These are phyloP conservation scores for Prionailurus bengalensis DNA, from an alignment of 2,113 vertebrate genomes.

Conservation along the genomic window DNA sequence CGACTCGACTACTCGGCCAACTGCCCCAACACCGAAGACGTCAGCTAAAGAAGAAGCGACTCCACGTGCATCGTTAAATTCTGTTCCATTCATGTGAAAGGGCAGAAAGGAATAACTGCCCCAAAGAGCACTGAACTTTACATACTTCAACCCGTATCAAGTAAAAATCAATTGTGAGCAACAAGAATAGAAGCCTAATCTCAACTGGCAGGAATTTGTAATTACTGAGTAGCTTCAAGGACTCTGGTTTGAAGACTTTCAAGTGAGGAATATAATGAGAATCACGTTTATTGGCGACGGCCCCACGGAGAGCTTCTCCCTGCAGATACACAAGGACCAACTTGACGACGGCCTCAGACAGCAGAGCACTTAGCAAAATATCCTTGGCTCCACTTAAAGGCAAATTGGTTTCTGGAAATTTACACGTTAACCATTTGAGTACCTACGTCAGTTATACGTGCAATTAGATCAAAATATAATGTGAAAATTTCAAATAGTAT, in stretches of 20 bases:
- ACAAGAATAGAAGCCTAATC: constrained; percentile 61
- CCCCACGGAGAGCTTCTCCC: not conserved
- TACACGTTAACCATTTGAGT: not conserved
- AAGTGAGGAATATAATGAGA: not conserved
- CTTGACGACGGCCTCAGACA: not conserved
- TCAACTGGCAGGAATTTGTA: constrained; percentile 39
- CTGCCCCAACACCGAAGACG: not conserved
- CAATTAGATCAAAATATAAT: not conserved
- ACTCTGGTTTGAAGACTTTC: constrained; percentile 19
- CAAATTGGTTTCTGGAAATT: not conserved
- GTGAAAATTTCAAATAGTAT: not conserved
- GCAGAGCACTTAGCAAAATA: not conserved
- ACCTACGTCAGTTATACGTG: not conserved
- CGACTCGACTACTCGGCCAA: not conserved
- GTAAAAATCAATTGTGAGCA: constrained; percentile 56
- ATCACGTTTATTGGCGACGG: not conserved
- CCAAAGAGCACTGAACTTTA: constrained; percentile 51
- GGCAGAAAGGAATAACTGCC: not conserved
- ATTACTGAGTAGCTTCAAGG: constrained; percentile 41
- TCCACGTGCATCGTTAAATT: not conserved
- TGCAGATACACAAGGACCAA: not conserved
- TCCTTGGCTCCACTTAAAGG: not conserved
- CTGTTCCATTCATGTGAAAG: not conserved
- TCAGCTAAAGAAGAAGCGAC: not conserved
- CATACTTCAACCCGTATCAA: constrained; percentile 40